Percentiles rank a stretch among this genome's conserved stretches.
Conservation (phyloP, 2,888 invertebrate species). For the Prenolepis imparis region DNA sequence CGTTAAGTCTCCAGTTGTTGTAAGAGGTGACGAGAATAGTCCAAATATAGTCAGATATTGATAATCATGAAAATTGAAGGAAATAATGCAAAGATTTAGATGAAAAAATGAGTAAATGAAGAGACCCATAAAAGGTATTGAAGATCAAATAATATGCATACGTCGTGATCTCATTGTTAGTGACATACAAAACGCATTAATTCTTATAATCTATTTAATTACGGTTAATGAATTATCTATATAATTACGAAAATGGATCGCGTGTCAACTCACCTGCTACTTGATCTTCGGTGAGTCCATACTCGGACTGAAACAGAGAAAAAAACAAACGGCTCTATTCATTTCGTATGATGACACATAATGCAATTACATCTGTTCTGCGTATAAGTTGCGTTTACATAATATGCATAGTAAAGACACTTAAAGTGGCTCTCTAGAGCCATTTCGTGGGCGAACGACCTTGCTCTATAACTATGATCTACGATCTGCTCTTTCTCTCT, state of each 20-base stretch:
- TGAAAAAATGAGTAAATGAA: too few species aligned
- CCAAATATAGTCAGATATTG: too few species aligned
- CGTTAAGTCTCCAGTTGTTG: too few species aligned
- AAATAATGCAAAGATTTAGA: too few species aligned
- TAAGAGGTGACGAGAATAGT: too few species aligned
- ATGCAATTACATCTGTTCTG: background rate
- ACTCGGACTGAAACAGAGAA: conserved; percentile 91
- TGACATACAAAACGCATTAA: background rate
- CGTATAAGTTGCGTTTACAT: background rate
- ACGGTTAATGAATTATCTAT: background rate
- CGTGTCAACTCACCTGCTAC: conserved; percentile 90
- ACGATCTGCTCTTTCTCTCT: conserved; percentile 13
- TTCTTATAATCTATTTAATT: background rate
- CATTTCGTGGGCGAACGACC: conserved; percentile 15
- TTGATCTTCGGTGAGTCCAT: conserved; percentile 95
- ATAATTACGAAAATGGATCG: too few species aligned
- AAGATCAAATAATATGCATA: too few species aligned
- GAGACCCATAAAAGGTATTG: too few species aligned
- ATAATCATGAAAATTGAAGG: too few species aligned
- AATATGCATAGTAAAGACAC: background rate
- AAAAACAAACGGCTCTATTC: conserved; percentile 57
- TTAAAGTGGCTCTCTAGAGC: background rate
- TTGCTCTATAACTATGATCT: conserved; percentile 32
- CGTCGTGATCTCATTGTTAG: too few species aligned
- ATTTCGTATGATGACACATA: background rate